Conservation (phyloP, 2,113 vertebrate species). For the Emydura subglobosa region DNA sequence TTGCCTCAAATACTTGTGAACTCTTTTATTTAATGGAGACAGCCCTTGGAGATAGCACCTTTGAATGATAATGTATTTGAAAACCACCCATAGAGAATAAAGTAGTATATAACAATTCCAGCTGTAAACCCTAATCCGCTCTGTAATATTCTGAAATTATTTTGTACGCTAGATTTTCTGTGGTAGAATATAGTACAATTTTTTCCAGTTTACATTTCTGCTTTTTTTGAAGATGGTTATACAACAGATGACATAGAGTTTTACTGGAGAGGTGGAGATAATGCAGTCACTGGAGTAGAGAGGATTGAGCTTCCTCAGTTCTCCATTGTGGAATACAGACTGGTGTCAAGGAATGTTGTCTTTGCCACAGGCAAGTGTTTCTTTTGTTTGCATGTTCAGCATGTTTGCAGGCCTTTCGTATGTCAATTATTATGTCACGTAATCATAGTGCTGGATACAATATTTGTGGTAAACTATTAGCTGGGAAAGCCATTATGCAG, state of each 20-base stretch:
- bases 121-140: not conserved
- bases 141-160: not conserved
- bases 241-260: conserved; percentile 98
- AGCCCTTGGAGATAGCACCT: not conserved
- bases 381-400: not conserved
- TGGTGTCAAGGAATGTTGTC: conserved; percentile 97
- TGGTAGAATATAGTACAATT: not conserved
- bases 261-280: conserved; percentile 96
- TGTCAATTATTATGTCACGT: not conserved
- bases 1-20: not conserved
- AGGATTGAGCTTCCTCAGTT: conserved; percentile 98
- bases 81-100: not conserved
- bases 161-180: not conserved
- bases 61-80: not conserved
- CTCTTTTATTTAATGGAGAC: not conserved
- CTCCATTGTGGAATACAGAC: conserved; percentile 95
- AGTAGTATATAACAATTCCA: not conserved
- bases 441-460: not conserved
- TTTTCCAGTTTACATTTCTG: not conserved
- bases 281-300: conserved; percentile 92
- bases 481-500: not conserved
- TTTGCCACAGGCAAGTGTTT: conserved; percentile 93
- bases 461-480: not conserved
- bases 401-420: not conserved
- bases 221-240: conserved; percentile 89